These are phyloP conservation scores for Petrocephalus zakoni DNA, from an alignment of 2,113 vertebrate genomes.

Conservation along the genomic window DNA sequence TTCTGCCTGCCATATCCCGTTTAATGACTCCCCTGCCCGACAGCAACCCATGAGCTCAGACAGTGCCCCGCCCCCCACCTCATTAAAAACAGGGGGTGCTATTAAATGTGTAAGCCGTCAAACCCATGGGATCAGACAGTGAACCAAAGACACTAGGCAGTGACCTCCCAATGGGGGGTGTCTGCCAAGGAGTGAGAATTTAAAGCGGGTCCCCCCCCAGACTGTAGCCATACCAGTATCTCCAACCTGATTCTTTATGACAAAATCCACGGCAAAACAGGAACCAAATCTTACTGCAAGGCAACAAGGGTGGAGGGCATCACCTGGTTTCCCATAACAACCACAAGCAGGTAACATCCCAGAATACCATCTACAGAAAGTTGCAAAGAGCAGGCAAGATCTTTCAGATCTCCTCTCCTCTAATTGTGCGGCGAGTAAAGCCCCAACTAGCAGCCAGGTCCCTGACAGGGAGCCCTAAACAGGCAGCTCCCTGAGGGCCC, in stretches of 20 bases:
- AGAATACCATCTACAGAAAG: slow-evolving; percentile 11
- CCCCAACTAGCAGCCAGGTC: background rate
- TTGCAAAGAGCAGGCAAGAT: background rate
- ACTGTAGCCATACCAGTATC: background rate
- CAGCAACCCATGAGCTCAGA: background rate
- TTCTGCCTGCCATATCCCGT: background rate
- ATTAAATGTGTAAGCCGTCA: background rate
- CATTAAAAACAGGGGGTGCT: background rate
- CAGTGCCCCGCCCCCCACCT: background rate
- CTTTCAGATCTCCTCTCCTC: background rate
- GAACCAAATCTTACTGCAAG: background rate
- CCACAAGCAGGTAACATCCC: background rate
- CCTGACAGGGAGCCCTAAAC: background rate
- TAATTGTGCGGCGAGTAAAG: slow-evolving; percentile 8
- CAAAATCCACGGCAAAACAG: background rate
- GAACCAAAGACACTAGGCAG: background rate
- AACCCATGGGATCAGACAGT: background rate
- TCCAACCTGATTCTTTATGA: background rate
- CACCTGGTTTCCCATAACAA: background rate
- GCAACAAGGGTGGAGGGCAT: background rate
- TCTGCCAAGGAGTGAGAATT: background rate
- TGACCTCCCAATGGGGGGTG: background rate
- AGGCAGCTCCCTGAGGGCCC: background rate
- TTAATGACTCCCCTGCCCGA: background rate
- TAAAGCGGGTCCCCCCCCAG: background rate